These are phyloP conservation scores for Latheticus oryzae DNA, from an alignment of 2,888 invertebrate species.

Conservation along the genomic window DNA sequence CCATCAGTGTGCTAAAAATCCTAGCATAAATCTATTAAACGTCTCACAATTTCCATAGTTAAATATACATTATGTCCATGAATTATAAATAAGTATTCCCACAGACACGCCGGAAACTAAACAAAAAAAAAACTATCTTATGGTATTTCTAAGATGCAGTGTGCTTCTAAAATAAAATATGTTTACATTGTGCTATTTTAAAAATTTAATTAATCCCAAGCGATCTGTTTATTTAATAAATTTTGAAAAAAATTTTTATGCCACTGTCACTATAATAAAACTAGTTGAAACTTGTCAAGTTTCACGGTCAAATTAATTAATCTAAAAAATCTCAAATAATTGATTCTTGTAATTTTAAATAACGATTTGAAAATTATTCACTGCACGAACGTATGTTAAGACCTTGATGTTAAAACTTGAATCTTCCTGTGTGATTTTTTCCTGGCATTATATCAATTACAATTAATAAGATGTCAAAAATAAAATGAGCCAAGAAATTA, in stretches of 20 bases:
- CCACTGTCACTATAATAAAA: not conserved
- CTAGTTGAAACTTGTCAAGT: not conserved
- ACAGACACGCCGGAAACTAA: conserved; percentile 38
- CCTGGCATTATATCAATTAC: not conserved
- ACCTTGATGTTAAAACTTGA: not conserved
- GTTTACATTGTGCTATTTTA: conserved; percentile 29
- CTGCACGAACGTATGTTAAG: too few relatives aligned
- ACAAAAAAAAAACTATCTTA: conserved; percentile 32
- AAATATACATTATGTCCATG: conserved; percentile 35
- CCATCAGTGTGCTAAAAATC: conserved; percentile 25
- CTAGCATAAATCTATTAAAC: conserved; percentile 34
- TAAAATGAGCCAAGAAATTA: not conserved
- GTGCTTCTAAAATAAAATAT: conserved; percentile 27
- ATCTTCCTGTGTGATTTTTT: not conserved
- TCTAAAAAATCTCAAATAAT: conserved; percentile 3
- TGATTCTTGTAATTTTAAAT: too few relatives aligned
- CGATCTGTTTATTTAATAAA: too few relatives aligned
- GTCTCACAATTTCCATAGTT: conserved; percentile 30
- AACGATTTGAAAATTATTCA: too few relatives aligned
- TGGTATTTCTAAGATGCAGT: conserved; percentile 31
- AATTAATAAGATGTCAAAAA: not conserved
- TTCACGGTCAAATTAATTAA: conserved; percentile 28
- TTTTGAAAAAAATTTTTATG: not conserved
- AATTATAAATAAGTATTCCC: conserved; percentile 41
- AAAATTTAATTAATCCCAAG: too few relatives aligned